Conservation (phyloP, 92 coral and sea anemone species). For the Palythoa grandiflora region DNA sequence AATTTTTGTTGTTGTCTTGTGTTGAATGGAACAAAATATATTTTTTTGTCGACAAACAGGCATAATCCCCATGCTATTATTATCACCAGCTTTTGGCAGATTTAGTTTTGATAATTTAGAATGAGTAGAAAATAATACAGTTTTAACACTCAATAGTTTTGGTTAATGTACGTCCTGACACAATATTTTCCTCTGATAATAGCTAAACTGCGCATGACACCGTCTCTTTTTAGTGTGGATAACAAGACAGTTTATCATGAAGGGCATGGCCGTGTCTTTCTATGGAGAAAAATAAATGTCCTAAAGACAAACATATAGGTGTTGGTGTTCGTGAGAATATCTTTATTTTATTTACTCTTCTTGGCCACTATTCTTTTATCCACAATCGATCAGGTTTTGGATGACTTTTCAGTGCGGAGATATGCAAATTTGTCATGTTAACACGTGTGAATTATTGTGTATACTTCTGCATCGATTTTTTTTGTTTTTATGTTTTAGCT, state of each 20-base stretch:
- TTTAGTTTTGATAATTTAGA: too few species aligned
- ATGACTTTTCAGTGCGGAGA: constrained; percentile 12
- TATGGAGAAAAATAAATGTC: not conserved
- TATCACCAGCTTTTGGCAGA: too few species aligned
- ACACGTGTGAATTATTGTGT: constrained; percentile 36
- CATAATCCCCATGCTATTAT: too few species aligned
- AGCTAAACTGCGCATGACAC: not conserved
- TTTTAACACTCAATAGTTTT: too few species aligned
- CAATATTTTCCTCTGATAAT: not conserved
- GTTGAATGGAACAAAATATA: too few species aligned
- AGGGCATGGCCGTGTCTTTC: not conserved
- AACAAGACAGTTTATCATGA: not conserved
- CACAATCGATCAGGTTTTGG: constrained; percentile 16
- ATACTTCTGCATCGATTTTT: not conserved
- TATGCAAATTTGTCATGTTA: constrained; percentile 30
- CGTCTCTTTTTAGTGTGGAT: not conserved
- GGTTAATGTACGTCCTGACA: too few species aligned
- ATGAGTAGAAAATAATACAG: too few species aligned
- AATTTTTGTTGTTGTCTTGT: too few species aligned
- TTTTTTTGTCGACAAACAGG: too few species aligned
- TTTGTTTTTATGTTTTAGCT: not conserved
- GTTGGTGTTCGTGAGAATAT: constrained; percentile 27
- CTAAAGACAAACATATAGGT: constrained; percentile 9
- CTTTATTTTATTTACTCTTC: constrained; percentile 21
- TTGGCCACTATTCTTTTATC: not conserved